A percentile compares a stretch with the other conserved stretches of the same genome.
Conservation (phyloP, 2,888 invertebrate genomes). For the Acronicta psi region DNA sequence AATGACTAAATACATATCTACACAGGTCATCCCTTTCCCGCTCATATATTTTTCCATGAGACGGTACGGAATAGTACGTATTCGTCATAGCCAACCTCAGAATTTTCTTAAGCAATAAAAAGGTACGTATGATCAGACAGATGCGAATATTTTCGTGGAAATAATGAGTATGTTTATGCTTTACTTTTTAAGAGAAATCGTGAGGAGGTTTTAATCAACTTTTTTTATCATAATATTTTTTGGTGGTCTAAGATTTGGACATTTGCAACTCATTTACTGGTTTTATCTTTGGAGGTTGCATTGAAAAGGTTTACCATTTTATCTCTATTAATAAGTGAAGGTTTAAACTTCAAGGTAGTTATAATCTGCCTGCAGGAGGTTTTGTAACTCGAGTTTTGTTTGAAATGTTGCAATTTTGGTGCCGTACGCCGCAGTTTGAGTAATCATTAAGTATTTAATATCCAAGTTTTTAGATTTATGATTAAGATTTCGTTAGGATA, state of each 20-base stretch:
- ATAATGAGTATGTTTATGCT: too few relatives aligned
- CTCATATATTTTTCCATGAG: background rate
- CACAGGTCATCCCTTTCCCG: background rate
- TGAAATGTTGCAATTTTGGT: conserved; percentile 29
- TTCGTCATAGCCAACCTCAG: too few relatives aligned
- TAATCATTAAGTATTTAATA: too few relatives aligned
- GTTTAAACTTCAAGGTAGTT: conserved; percentile 33
- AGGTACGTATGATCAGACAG: too few relatives aligned
- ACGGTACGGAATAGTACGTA: too few relatives aligned
- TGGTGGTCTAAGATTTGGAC: background rate
- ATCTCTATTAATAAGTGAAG: conserved; percentile 40
- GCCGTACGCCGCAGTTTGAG: background rate
- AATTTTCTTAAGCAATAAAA: too few relatives aligned
- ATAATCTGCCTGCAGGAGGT: conserved; percentile 33
- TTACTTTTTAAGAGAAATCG: too few relatives aligned
- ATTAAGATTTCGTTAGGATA: too few relatives aligned
- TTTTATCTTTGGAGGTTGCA: conserved; percentile 11
- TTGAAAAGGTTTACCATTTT: conserved; percentile 19
- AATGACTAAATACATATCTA: background rate
- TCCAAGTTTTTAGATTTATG: too few relatives aligned
- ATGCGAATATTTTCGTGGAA: too few relatives aligned
- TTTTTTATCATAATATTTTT: too few relatives aligned
- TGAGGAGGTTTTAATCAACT: too few relatives aligned
- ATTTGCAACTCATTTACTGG: background rate
- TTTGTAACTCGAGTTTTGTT: conserved; percentile 15